These are phyloP conservation scores for Montipora sp. DNA, from an alignment of 64 coral and sea anemone species.

Conservation along the genomic window DNA sequence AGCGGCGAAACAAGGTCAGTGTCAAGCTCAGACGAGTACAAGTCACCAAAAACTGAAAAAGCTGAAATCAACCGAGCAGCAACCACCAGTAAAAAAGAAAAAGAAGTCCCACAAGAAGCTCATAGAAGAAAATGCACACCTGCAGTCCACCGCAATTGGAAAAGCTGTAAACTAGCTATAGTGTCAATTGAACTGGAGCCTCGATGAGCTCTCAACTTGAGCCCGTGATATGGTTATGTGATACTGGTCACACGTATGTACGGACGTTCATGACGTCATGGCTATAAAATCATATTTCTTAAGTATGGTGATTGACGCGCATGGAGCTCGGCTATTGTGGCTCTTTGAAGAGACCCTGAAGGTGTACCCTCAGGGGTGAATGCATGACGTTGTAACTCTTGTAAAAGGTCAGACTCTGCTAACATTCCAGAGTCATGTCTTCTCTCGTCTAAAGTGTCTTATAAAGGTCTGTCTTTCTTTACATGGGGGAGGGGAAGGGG, in stretches of 20 bases:
- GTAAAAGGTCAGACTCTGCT: neutral
- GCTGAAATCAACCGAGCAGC: neutral
- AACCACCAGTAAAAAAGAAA: neutral
- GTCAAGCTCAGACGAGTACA: neutral
- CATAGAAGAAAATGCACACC: neutral
- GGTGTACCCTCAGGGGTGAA: neutral
- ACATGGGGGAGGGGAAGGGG: neutral
- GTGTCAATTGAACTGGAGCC: too few relatives aligned
- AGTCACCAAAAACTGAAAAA: neutral
- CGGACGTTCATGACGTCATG: too few relatives aligned
- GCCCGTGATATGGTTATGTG: too few relatives aligned
- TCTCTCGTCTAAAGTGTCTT: neutral
- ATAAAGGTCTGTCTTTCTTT: neutral
- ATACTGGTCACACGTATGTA: too few relatives aligned
- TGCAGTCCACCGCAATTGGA: neutral
- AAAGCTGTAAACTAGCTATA: neutral
- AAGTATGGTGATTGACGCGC: too few relatives aligned
- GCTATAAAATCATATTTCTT: too few relatives aligned
- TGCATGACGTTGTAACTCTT: neutral
- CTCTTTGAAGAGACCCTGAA: too few relatives aligned
- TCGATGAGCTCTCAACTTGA: too few relatives aligned
- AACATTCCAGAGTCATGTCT: neutral
- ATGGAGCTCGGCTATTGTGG: too few relatives aligned
- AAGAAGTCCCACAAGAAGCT: neutral
- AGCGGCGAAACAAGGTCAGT: too few relatives aligned